Conservation (phyloP, 2,113 vertebrate genomes). For the Clarias magur region DNA sequence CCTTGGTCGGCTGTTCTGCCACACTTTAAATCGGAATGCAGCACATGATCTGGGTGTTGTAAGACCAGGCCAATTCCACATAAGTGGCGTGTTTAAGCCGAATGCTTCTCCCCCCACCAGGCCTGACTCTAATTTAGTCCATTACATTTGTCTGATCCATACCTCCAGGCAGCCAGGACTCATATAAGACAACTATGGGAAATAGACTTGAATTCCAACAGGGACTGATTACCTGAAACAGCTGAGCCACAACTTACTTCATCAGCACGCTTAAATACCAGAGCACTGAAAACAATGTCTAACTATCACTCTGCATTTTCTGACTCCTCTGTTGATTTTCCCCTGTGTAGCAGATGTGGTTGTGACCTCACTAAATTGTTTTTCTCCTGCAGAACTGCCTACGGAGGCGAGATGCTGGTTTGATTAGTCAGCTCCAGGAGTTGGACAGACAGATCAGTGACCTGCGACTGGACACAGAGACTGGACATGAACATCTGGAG, state of each 20-base stretch:
- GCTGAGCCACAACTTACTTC: constrained; percentile 26
- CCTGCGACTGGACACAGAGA: constrained; percentile 84
- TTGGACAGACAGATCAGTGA: constrained; percentile 92
- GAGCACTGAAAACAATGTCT: constrained; percentile 21
- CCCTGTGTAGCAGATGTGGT: constrained; percentile 30
- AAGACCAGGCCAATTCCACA: constrained; percentile 52
- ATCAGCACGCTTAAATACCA: constrained; percentile 24
- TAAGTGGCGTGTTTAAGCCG: constrained; percentile 48
- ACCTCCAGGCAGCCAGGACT: constrained; percentile 23
- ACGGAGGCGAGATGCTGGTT: constrained; percentile 83
- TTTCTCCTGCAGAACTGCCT: constrained; percentile 82
- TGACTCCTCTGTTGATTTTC: constrained; percentile 29
- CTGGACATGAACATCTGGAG: constrained; percentile 80
- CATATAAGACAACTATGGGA: constrained; percentile 32
- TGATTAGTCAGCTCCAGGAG: constrained; percentile 88
- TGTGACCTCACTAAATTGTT: constrained; percentile 35
- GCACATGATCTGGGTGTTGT: constrained; percentile 58
- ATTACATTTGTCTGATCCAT: constrained; percentile 47
- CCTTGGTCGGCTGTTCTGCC: constrained; percentile 44
- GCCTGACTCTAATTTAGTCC: constrained; percentile 52
- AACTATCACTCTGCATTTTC: background rate
- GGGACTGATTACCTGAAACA: constrained; percentile 34
- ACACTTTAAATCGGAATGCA: constrained; percentile 55
- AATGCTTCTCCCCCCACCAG: constrained; percentile 33
- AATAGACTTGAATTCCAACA: constrained; percentile 40